Conservation (phyloP, 2,113 vertebrate genomes). For the Phalacrocorax carbo region DNA sequence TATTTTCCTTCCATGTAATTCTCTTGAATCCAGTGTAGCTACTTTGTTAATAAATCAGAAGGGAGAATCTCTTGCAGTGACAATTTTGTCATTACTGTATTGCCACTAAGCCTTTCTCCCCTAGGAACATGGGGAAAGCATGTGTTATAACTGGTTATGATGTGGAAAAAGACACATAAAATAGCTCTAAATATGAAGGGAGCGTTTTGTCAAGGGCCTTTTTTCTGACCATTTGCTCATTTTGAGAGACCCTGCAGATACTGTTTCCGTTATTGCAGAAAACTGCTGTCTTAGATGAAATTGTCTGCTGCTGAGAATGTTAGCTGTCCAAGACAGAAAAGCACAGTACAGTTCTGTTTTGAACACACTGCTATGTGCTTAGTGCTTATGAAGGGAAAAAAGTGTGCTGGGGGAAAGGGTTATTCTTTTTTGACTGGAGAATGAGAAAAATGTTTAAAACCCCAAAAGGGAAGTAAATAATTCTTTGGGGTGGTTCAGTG, state of each 20-base stretch:
- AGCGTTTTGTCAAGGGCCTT: background rate
- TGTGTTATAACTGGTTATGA: background rate
- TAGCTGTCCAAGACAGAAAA: background rate
- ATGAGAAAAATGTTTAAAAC: background rate
- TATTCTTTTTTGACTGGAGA: background rate
- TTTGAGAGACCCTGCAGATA: background rate
- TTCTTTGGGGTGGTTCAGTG: background rate
- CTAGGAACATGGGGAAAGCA: background rate
- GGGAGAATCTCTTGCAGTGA: background rate
- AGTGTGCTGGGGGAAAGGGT: background rate
- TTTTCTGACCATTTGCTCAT: background rate
- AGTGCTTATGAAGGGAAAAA: background rate
- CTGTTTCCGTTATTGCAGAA: background rate
- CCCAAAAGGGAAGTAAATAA: background rate
- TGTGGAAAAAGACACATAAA: background rate
- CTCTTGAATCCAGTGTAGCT: background rate
- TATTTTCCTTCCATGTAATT: background rate
- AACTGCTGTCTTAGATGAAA: background rate
- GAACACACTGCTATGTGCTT: background rate
- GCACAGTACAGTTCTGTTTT: background rate
- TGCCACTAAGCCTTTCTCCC: background rate
- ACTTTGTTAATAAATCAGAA: background rate
- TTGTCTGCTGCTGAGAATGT: background rate
- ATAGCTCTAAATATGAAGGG: background rate
- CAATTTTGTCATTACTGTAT: background rate